Percentiles rank a stretch among this genome's conserved stretches.
phyloP scores from a whole-genome alignment of 2,797 vertebrate genomes.

The Enteromius treurensis region DNA sequence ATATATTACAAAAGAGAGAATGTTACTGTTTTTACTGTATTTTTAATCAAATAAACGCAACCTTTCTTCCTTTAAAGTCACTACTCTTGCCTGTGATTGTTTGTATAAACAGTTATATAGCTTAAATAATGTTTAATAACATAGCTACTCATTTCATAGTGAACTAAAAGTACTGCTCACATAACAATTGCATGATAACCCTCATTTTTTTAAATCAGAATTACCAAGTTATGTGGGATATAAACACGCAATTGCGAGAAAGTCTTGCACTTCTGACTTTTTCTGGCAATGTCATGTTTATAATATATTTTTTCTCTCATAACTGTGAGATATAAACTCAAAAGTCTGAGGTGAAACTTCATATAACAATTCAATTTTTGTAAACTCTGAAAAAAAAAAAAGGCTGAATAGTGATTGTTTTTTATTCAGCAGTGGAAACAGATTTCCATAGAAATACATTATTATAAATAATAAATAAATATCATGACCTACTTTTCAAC shows the following conservation, averaged over 20 bases:
- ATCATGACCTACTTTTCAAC: conserved; percentile 2
- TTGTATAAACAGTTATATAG: not conserved
- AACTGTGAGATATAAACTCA: no score
- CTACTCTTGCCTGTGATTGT: not conserved
- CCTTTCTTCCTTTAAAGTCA: not conserved
- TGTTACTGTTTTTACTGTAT: not conserved
- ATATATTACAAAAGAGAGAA: not conserved
- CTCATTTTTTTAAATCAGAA: no score
- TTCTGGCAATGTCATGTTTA: not conserved
- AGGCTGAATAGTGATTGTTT: not conserved
- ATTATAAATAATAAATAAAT: conserved; percentile 18
- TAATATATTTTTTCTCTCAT: not conserved
- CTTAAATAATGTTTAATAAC: not conserved
- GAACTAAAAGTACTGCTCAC: not conserved
- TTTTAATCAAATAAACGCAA: not conserved
- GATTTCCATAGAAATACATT: not conserved
- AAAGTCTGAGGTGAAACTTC: no score
- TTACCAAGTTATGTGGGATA: no score
- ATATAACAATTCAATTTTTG: no score
- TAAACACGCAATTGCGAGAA: no score
- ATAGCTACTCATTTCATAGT: not conserved
- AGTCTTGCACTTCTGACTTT: not conserved
- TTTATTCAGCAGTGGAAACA: not conserved
- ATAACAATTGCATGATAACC: no score
- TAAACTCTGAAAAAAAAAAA: not conserved